Evolutionary conservation across 2,113 vertebrate species (phyloP).

Genomic region (Gymnarchus niloticus): DNA sequence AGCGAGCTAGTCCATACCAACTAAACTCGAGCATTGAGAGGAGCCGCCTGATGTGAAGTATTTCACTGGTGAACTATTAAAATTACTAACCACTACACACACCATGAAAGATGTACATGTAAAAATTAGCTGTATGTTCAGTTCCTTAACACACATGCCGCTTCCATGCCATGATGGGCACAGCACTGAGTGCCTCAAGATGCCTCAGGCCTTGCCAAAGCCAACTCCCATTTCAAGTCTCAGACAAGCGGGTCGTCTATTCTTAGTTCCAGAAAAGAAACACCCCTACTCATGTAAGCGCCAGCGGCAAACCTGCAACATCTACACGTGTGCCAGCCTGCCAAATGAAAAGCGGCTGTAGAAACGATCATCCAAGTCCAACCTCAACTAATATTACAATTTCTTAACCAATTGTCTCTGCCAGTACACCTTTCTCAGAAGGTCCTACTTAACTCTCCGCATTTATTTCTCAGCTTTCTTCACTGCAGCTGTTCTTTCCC

Average conservation of each 20-base stretch:
- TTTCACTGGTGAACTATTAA: not conserved
- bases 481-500: not conserved
- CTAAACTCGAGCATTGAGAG: not conserved
- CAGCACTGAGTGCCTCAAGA: not conserved
- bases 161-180: not conserved
- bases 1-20: not conserved
- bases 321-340: constrained; percentile 18
- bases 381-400: constrained; percentile 26
- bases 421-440: not conserved
- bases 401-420: not conserved
- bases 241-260: constrained; percentile 7
- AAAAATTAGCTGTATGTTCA: not conserved
- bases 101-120: not conserved
- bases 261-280: constrained; percentile 27
- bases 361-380: constrained; percentile 28
- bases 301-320: constrained; percentile 33
- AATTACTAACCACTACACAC: not conserved
- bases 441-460: not conserved
- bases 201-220: not conserved
- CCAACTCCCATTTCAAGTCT: not conserved
- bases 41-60: not conserved
- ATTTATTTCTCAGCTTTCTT: not conserved
- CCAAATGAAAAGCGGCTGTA: constrained; percentile 34
- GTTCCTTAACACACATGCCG: not conserved
- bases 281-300: not conserved